Evolutionary conservation across 2,888 invertebrate genomes (phyloP), one percentile per base, ranked within the genome.

Genomic region (Hydraecia micacea): DNA sequence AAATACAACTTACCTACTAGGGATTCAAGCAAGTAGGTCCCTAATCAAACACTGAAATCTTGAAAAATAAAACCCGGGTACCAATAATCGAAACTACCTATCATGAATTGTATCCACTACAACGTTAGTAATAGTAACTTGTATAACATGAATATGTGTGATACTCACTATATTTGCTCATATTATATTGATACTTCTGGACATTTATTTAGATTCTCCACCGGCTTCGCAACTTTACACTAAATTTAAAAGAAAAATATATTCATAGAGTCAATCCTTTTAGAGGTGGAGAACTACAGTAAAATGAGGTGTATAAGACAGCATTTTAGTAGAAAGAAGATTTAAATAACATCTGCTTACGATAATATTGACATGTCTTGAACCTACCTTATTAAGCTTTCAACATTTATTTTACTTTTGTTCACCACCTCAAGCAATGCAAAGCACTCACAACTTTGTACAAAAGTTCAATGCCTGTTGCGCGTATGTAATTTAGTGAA

Each of bases 381-480:
- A 39, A 42, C 28, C 72, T 55, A 49, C 25, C 69, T 39, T 67
- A 72, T 42, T 28, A 55, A 80, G 67, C 70, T 80, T 84, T 69
- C 58, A 66, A 77, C 69, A 75, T 36, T n/a, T n/a, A n/a, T n/a
- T 68, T 55, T 73, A 72, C 87, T 86, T 88, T 87, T 79, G 84
- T 90, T 90, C 89, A 82, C 83, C 91, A 91, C 89, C 87, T 49
- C 65, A 81, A 76, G 85, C 81, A 87, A 87, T 83, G 75, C 81
- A 86, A 86, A 87, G 84, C 89, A 90, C 87, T 90, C 91, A 94
- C 95, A 95, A 95, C 95, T 95, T 95, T 95, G 95, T 95, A 95
- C 95, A 95, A 95, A 95, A 95, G 94, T 95, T 95, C 93, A 95
- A 94, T 91, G 92, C 93, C 92, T 93, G 92, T 87, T 85, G 85